phyloP scores from a whole-genome alignment of 2,113 vertebrate species.

The Myanophis thanlyinensis region DNA sequence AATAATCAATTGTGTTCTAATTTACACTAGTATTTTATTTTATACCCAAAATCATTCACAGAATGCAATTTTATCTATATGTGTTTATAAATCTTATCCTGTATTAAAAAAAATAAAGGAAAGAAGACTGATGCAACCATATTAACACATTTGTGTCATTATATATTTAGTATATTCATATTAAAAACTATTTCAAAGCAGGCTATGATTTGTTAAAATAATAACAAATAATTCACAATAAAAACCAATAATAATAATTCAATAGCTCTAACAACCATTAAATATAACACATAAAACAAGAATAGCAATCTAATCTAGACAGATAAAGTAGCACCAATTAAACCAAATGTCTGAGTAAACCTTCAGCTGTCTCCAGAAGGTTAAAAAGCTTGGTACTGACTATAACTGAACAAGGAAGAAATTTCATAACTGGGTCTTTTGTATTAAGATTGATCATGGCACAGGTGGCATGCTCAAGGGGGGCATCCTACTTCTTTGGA shows the following conservation, averaged over 20 bases:
- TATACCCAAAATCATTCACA: not conserved
- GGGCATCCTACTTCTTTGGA: not conserved
- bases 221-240: not conserved
- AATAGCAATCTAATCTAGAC: not conserved
- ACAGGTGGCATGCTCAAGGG: not conserved
- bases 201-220: not conserved
- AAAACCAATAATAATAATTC: not conserved
- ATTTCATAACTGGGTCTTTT: not conserved
- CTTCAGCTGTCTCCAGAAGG: not conserved
- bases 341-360: not conserved
- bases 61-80: not conserved
- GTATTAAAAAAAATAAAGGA: not conserved
- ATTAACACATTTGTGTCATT: not conserved
- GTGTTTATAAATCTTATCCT: not conserved
- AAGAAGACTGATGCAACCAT: not conserved
- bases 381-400: not conserved
- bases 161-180: not conserved
- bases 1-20: not conserved
- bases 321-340: not conserved
- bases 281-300: not conserved
- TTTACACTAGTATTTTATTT: not conserved
- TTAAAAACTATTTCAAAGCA: not conserved
- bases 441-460: not conserved
- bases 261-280: not conserved
- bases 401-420: not conserved